A percentile compares a stretch with the other conserved stretches of the same genome.
These are phyloP conservation scores for Halesus radiatus DNA, from an alignment of 1,140 invertebrate species.

Conservation along the genomic window DNA sequence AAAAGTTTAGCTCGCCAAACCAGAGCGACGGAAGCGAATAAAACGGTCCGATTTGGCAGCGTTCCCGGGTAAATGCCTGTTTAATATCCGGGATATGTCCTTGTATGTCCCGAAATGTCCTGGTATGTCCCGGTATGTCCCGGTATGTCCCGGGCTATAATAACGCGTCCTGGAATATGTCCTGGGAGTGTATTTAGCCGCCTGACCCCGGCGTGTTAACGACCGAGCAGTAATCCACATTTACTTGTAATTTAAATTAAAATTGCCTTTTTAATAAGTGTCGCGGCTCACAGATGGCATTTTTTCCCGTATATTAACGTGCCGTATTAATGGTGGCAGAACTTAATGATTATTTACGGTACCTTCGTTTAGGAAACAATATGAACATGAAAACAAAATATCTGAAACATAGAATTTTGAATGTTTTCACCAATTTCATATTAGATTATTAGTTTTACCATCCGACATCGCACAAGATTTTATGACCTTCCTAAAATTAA, in stretches of 20 bases:
- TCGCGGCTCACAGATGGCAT: neutral
- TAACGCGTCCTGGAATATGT: neutral
- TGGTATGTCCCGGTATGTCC: neutral
- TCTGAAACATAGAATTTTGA: too few relatives aligned
- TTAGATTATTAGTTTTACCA: too few relatives aligned
- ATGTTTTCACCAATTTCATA: too few relatives aligned
- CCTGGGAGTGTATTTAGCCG: constrained; percentile 24
- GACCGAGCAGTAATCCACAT: neutral
- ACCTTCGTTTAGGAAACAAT: too few relatives aligned
- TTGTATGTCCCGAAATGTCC: neutral
- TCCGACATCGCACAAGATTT: too few relatives aligned
- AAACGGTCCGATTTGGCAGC: constrained; percentile 10
- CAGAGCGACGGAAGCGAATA: neutral
- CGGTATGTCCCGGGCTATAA: neutral
- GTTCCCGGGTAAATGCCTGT: neutral
- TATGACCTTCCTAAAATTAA: too few relatives aligned
- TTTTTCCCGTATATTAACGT: too few relatives aligned
- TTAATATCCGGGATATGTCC: neutral
- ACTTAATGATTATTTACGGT: too few relatives aligned
- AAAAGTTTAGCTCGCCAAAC: neutral
- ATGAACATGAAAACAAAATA: too few relatives aligned
- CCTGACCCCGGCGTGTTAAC: neutral
- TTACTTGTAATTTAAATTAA: constrained; percentile 31
- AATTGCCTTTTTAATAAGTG: constrained; percentile 12
- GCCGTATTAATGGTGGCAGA: too few relatives aligned